Evolutionary conservation across 2,113 vertebrate genomes (phyloP).

Genomic region (Chionomys nivalis): DNA sequence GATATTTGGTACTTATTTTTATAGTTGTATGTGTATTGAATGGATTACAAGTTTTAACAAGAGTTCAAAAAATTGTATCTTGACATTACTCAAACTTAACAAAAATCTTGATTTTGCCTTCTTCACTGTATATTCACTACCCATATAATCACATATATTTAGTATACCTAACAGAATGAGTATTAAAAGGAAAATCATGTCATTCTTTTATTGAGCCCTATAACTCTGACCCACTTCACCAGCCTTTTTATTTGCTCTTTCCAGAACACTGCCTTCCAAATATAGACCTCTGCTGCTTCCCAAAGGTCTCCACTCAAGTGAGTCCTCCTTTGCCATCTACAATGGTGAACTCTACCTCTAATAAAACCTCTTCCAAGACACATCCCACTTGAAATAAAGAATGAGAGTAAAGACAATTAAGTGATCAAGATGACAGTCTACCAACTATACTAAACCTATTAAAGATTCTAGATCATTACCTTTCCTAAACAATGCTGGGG

Average conservation of each 20-base stretch:
- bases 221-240: not conserved
- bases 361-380: not conserved
- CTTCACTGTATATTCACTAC: not conserved
- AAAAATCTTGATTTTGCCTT: not conserved
- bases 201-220: not conserved
- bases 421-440: not conserved
- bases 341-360: not conserved
- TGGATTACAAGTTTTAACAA: constrained; percentile 11
- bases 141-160: not conserved
- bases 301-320: not conserved
- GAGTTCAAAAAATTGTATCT: not conserved
- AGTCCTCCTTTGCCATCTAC: not conserved
- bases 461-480: not conserved
- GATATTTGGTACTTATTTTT: not conserved
- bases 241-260: not conserved
- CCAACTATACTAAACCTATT: not conserved
- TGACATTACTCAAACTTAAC: not conserved
- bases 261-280: not conserved
- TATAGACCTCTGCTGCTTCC: not conserved
- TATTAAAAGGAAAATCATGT: not conserved
- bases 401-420: not conserved
- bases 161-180: not conserved
- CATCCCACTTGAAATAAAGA: not conserved
- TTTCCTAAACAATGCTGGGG: not conserved
- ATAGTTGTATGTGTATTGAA: not conserved